Base-by-base conservation (phyloP, 1,140 invertebrate species). In the Drosophila grimshawi region DNA sequence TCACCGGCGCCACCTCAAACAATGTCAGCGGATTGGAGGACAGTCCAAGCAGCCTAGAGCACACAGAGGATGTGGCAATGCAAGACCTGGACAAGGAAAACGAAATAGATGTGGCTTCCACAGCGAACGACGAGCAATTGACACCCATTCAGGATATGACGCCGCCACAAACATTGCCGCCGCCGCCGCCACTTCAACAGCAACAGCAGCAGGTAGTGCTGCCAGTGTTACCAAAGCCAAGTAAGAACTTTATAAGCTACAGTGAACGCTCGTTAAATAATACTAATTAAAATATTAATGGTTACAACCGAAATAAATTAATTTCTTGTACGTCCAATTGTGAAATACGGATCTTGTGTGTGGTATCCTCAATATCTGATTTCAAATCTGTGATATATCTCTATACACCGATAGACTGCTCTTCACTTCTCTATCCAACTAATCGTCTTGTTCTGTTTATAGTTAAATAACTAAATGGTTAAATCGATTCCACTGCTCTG, bases 141-240 rank as follows among this genome's bases (percentile, higher is more conserved):
- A 78, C 83, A 49, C 72, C 86, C n/a, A 61, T 51, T 55, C 68
- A 64, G 3, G 61, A 76, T 3, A 78, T 61, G 48, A 65, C 71
- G 11, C 62, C 76, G 4, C 55, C 62, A 32, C 63, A 66, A 48
- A 56, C 66, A 7, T 46, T 76, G 27, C 78, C 76, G 43, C 64
- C 70, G 45, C 63, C 76, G 52, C 68, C 49, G 4, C 59, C 35
- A 19, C 19, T 19, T 19, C 19, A 19, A 1, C 19, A 19, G n/a
- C 68, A 45, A 39, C 55, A 78, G 62, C 56, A 74, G 57, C 76
- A 88, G 29, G 76, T 71, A 56, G 68, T 69, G 8, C 75, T 78
- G 45, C 64, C 85, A 59, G 75, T 80, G 3, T 57, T 88, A 32
- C 56, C 74, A 32, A 70, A 78, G 67, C 82, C 83, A 80, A 88